phyloP scores from a whole-genome alignment of 2,113 vertebrate species.

The Cyprinus carpio region DNA sequence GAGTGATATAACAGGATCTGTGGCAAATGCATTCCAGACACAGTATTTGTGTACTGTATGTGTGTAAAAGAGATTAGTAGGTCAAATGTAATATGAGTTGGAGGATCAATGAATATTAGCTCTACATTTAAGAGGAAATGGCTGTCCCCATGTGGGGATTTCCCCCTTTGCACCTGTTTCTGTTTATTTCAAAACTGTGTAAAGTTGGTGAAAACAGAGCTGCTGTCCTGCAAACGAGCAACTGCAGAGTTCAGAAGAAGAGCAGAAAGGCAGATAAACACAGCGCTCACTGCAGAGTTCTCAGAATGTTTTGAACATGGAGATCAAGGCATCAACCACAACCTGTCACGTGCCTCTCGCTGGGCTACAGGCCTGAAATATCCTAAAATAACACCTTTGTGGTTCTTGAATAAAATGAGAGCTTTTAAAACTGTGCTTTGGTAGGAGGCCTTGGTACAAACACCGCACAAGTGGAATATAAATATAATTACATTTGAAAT shows the following conservation, averaged over 20 bases:
- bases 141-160: neutral
- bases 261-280: neutral
- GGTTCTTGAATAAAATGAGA: neutral
- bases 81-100: neutral
- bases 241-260: neutral
- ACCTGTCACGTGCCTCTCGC: constrained; percentile 10
- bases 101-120: neutral
- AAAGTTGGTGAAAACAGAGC: neutral
- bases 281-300: neutral
- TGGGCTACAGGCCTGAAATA: neutral
- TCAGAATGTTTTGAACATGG: neutral
- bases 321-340: constrained; percentile 11
- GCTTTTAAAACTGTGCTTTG: neutral
- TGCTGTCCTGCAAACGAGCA: neutral
- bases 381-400: neutral
- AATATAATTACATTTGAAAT: neutral
- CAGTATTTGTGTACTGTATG: neutral
- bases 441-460: neutral
- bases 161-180: neutral
- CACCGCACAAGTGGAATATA: neutral
- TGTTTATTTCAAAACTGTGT: neutral
- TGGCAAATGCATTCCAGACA: neutral
- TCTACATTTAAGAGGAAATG: neutral
- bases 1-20: neutral
- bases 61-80: neutral